Base-by-base conservation (phyloP, 2,797 vertebrate species). In the Tamandua tetradactyla region DNA sequence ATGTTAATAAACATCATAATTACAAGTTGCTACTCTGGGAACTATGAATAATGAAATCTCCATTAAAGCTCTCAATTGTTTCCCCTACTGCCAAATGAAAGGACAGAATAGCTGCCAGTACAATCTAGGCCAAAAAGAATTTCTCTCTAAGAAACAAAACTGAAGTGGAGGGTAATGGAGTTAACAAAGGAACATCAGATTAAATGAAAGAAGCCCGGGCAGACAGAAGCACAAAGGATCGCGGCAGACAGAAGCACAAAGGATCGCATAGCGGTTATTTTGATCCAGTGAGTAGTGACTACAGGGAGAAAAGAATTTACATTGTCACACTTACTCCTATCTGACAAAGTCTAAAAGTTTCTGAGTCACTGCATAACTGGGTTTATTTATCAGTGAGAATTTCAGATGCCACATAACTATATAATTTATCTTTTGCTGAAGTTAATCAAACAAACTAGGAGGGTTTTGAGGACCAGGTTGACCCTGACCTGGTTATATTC, bases 331-430 rank as follows among this genome's bases (percentile, higher is more conserved):
- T 89, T 81, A 52, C 89, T 83, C 68, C 64, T 89, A 32, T 76
- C 81, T 89, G 75, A 95, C 85, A 94, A 95, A 87, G 85, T 95
- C 95, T 93, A 89, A 94, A 97, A 87, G 76, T 97, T 95, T 97
- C 93, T 96, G 87, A 95, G 97, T 96, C 95, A 93, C 68, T 74
- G 37, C 15, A 1, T 66, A 92, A 75, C 69, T 44, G 80, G 74
- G 79, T 97, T 95, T 76, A 82, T 97, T 95, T 76, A 91, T 89
- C 90, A 93, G 94, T 93, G 61, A 92, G 82, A 93, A 84, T 95
- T 96, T 96, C 35, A 69, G 66, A 89, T 93, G 93, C 91, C 88
- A 81, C 84, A 66, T 91, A 97, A 84, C 96, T 94, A 76, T 95
- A 88, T 80, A 93, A 91, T 95, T 92, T 95, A n/a, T 74, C 79